Base-by-base conservation (phyloP, 2,113 vertebrate genomes). In the Fulica atra region DNA sequence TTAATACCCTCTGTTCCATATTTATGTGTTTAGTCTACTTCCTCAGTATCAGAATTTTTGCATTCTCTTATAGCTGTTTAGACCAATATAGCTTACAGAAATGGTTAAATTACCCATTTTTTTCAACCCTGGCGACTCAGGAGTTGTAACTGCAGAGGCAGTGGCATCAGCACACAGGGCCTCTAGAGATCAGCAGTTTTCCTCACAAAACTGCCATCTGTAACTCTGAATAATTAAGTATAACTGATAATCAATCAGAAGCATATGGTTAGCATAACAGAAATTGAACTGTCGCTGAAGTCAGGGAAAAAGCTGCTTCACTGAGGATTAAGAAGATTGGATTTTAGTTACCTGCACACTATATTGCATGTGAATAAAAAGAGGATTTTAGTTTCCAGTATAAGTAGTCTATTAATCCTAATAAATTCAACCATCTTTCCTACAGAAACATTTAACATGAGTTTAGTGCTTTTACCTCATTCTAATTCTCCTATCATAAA, bases 241-340 rank as follows among this genome's bases (percentile, higher is more conserved):
- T 86, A 94, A 93, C 95, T 96, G 93, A 94, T 94, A 94, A 97
- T 96, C 96, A 96, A 96, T 96, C 96, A 97, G 91, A 84, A 94
- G 81, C 96, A 97, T 96, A 96, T 94, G 92, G 86, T 96, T 97
- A 96, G 91, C 95, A 96, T 95, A 96, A 96, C 92, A 97, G 86
- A 96, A 97, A 97, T 93, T 96, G 95, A 91, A 96, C 96, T 95
- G 92, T 92, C 23, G 93, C 96, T 96, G 96, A 95, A 96, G 96
- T 96, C 93, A 96, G 96, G 92, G 69, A 95, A 97, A 97, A 97
- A 91, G 65, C 86, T 95, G 86, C 93, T 93, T 97, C 86, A 54
- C 61, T 77, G 92, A 94, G 92, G 95, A 91, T 95, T 95, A 96
- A 82, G 72, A 90, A 92, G 90, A 96, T 94, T 96, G 86, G 86